A percentile compares a stretch with the other conserved stretches of the same genome.
phyloP scores from a whole-genome alignment of 2,113 vertebrate species.

The Ivindomyrus marchei region DNA sequence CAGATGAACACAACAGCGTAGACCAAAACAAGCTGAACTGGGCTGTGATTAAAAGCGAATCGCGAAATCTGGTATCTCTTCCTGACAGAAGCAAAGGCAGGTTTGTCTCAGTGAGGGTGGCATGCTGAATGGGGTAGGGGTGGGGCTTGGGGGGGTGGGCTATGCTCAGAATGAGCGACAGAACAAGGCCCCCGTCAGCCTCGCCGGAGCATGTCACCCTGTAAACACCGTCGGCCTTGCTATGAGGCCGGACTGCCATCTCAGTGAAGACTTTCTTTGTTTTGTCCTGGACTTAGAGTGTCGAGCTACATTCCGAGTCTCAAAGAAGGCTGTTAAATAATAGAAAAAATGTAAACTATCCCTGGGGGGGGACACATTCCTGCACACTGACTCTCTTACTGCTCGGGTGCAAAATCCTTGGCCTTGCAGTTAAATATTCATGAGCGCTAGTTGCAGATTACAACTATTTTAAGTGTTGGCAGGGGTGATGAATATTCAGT shows the following conservation, averaged over 20 bases:
- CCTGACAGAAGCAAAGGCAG: neutral
- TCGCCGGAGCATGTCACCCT: neutral
- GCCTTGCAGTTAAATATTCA: neutral
- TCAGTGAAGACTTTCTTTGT: neutral
- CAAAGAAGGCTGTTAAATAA: neutral
- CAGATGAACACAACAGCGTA: constrained; percentile 43
- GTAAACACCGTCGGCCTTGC: neutral
- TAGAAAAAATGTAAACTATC: neutral
- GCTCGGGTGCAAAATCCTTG: neutral
- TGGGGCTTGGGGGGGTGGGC: neutral
- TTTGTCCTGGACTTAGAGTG: neutral
- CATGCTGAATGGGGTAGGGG: neutral
- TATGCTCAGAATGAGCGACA: neutral
- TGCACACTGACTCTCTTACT: neutral
- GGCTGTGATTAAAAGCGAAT: constrained; percentile 31
- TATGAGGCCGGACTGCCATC: neutral
- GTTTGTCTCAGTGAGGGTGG: neutral
- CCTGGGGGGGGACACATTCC: neutral
- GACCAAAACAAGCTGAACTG: constrained; percentile 48
- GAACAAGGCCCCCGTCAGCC: neutral
- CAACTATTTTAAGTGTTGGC: constrained; percentile 7
- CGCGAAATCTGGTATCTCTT: neutral
- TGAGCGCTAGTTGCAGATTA: constrained; percentile 9
- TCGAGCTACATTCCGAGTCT: neutral
- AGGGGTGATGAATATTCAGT: neutral